These are phyloP conservation scores for Nannobrachium achirus DNA, from an alignment of 2,113 vertebrate genomes.

Conservation along the genomic window DNA sequence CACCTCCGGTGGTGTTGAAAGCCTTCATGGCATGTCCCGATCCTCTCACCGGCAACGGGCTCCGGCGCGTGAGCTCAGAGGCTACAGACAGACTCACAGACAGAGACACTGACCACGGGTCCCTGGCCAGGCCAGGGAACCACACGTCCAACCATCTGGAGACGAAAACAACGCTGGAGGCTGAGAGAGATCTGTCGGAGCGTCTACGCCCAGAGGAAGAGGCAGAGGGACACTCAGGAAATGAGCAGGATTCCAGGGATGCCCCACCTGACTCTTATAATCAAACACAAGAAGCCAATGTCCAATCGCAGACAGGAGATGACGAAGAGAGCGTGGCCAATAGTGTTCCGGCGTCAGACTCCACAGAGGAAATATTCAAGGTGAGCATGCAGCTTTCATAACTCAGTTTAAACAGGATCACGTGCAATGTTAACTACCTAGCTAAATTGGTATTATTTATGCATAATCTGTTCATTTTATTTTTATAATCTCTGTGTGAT, in stretches of 20 bases:
- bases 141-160: constrained; percentile 34
- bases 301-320: constrained; percentile 68
- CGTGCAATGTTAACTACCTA: no score
- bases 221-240: constrained; percentile 65
- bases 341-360: constrained; percentile 60
- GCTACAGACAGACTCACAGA: constrained; percentile 43
- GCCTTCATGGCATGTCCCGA: constrained; percentile 67
- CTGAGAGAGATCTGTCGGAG: constrained; percentile 33
- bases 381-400: constrained; percentile 61
- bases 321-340: constrained; percentile 65
- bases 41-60: constrained; percentile 58
- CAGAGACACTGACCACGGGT: constrained; percentile 54
- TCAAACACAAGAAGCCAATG: constrained; percentile 54
- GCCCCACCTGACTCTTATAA: constrained; percentile 56
- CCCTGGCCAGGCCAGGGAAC: constrained; percentile 63
- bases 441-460: no score
- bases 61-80: constrained; percentile 46
- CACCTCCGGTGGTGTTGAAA: constrained; percentile 70
- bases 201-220: constrained; percentile 57
- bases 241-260: constrained; percentile 74
- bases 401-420: neutral
- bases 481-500: no score
- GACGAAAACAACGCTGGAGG: constrained; percentile 31
- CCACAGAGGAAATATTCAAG: constrained; percentile 79
- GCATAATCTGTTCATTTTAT: no score